A percentile compares a stretch with the other conserved stretches of the same genome.
phyloP scores from a whole-genome alignment of 2,113 vertebrate species.

The Nycticorax nycticorax region DNA sequence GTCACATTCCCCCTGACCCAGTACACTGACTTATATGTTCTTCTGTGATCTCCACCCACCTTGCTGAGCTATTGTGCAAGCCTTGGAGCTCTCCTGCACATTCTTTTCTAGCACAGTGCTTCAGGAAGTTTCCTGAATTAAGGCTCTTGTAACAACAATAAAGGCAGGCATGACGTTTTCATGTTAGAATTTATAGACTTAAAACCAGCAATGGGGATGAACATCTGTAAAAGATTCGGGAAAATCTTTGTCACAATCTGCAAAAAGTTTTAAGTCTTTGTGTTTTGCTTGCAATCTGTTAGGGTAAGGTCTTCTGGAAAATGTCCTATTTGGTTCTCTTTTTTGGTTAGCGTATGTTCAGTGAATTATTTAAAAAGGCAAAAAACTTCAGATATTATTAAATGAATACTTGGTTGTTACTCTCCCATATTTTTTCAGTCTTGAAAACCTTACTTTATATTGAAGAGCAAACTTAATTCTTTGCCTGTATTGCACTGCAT shows the following conservation, averaged over 20 bases:
- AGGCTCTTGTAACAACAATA: neutral
- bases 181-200: neutral
- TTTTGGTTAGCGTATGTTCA: neutral
- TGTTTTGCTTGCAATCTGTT: neutral
- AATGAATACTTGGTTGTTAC: neutral
- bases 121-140: neutral
- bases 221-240: neutral
- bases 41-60: neutral
- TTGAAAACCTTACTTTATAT: neutral
- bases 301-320: neutral
- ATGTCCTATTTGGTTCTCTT: neutral
- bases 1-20: neutral
- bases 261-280: neutral
- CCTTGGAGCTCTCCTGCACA: neutral
- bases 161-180: neutral
- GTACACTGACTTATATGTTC: neutral
- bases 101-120: neutral
- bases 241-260: neutral
- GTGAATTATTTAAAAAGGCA: neutral
- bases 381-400: neutral
- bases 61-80: neutral
- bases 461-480: neutral
- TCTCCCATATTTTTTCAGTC: neutral
- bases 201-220: neutral
- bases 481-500: neutral